Base-by-base conservation (phyloP, 2,113 vertebrate species). In the Atrichornis clamosus region DNA sequence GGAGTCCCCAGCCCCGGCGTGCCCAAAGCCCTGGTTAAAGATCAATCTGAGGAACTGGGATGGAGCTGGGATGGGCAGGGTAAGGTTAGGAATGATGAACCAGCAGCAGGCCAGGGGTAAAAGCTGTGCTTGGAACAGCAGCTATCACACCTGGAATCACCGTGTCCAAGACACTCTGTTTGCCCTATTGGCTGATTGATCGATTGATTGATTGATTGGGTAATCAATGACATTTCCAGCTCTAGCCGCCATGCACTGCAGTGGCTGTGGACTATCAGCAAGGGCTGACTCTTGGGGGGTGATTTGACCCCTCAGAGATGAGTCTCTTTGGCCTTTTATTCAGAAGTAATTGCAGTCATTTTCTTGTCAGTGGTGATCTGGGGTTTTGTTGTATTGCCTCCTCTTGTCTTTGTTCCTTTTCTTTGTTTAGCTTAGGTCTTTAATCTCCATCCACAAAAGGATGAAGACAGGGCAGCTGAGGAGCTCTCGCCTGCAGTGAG, bases 21-120 rank as follows among this genome's bases (percentile, higher is more conserved):
- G 27, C 2, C 39, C 68, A 53, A 18, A 50, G 35, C 16, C n/a
- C 39, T 33, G 24, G 0, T 1, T 3, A 10, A 37, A 22, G 58
- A 15, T 9, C 13, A 15, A 39, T 30, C 9, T 42, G 50, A 82
- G 41, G n/a, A 23, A 21, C 3, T 64, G 60, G 47, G 9, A 15
- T 0, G 2, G 6, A 26, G 39, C 21, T 33, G 9, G 1, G 33
- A 1, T 18, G 62, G 53, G 53, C 50, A 78, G 19, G 27, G 65
- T 14, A n/a, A 39, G 30, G 52, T 28, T 46, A 21, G 28, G n/a
- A 72, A 11, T 6, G n/a, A 1, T 16, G 41, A 75, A 1, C 15
- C 50, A 59, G 64, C 20, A 28, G 50, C 1, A 15, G 30, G 60
- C 41, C 78, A 30, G 20, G 62, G 24, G 42, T 17, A 7, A 74